Percentiles rank a stretch among this genome's conserved stretches.
Evolutionary conservation across 2,888 invertebrate species (phyloP).

Genomic region (Schrankia costaestrigalis): DNA sequence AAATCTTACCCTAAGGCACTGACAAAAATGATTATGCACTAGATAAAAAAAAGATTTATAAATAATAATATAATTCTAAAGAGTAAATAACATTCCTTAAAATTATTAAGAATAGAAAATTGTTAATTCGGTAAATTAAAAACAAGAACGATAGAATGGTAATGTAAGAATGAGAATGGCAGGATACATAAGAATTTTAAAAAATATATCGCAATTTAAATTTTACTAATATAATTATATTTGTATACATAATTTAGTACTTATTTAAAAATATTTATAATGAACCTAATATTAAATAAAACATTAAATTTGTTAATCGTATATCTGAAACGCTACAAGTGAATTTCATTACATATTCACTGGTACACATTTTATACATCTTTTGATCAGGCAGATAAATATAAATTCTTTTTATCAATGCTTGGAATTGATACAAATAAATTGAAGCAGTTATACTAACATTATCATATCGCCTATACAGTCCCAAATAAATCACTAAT

Average conservation of each 20-base stretch:
- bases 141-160: no score
- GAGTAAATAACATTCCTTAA: constrained; percentile 73
- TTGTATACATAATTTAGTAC: no score
- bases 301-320: no score
- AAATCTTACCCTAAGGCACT: constrained; percentile 76
- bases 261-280: no score
- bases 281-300: no score
- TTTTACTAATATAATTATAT: no score
- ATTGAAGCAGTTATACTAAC: constrained; percentile 20
- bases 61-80: constrained; percentile 64
- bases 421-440: constrained; percentile 17
- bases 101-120: constrained; percentile 58
- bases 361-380: no score
- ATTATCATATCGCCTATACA: constrained; percentile 25
- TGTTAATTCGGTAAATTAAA: constrained; percentile 55
- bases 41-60: constrained; percentile 58
- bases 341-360: no score
- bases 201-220: no score
- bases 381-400: constrained; percentile 19
- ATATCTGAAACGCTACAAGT: no score
- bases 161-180: no score
- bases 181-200: not conserved
- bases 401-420: constrained; percentile 13
- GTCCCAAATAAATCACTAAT: constrained; percentile 24
- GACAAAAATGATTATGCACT: constrained; percentile 70